Evolutionary conservation across 2,888 invertebrate genomes (phyloP).

Genomic region (Himalopsyche kuldschensis): DNA sequence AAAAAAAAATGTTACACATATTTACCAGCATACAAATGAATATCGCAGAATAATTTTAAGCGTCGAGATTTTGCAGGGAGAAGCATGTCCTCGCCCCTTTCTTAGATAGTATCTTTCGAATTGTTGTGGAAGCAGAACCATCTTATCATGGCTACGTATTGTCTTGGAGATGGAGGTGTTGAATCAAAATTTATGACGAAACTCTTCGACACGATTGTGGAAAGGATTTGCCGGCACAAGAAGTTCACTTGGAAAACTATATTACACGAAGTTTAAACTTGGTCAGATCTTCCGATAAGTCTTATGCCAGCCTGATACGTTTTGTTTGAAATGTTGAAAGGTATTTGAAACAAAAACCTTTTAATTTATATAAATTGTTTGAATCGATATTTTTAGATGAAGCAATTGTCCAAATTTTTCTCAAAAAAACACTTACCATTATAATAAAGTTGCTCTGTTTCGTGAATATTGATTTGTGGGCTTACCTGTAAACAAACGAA

Average conservation of each 20-base stretch:
- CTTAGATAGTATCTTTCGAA: conserved; percentile 17
- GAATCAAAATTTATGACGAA: conserved; percentile 19
- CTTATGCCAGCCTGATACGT: neutral
- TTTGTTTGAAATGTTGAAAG: no score
- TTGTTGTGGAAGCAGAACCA: conserved; percentile 21
- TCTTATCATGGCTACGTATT: neutral
- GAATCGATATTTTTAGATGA: no score
- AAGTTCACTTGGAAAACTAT: neutral
- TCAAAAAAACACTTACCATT: no score
- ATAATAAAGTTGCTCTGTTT: neutral
- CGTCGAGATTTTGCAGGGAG: neutral
- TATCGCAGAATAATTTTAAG: neutral
- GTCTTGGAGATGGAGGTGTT: conserved; percentile 21
- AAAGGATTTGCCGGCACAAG: neutral
- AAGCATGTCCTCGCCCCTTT: neutral
- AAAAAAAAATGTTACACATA: no score
- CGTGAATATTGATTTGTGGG: neutral
- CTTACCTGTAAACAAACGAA: conserved; percentile 29
- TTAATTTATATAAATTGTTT: no score
- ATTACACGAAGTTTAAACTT: neutral
- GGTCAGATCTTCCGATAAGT: neutral
- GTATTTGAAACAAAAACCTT: no score
- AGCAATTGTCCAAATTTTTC: no score
- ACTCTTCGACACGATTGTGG: neutral
- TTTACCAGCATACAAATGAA: no score